Evolutionary conservation across 2,113 vertebrate genomes (phyloP), one percentile per base, ranked within the genome.

Genomic region (Pachycephala philippinensis): DNA sequence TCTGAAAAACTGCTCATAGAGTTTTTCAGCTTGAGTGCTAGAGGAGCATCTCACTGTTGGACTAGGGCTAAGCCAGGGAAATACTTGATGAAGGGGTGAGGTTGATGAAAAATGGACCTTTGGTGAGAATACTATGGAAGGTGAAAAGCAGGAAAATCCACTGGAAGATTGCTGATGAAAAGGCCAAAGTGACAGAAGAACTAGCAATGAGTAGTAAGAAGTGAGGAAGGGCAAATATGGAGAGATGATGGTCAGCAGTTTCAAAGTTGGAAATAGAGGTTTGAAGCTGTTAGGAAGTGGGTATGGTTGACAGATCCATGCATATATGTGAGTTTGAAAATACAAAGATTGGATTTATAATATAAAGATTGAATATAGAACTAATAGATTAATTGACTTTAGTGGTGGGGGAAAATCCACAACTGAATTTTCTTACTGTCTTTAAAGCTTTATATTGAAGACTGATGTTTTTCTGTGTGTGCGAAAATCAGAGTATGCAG

Each of bases 341-440:
- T 60, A 49, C 0, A 11, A 54, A 80, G 19, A 27, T 33, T 69
- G 26, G 14, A 69, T 74, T 82, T 12, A 28, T 78, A 70, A 56
- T 74, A 11, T 0, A 39, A 83, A 30, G 19, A 14, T 37, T 59
- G 24, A 18, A 35, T 81, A 17, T 87, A 50, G 35, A 81, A 47
- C 18, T 59, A 56, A 31, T 30, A 44, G 30, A 54, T 84, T 84
- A 1, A 6, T 68, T 59, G 16, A 37, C 15, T 10, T 18, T 10
- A 19, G 10, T n/a, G n/a, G n/a, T n/a, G 28, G 9, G 13, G 11
- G 1, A 1, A 8, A 3, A 2, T 1, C 5, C 53, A 49, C 39
- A 68, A 10, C 11, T 70, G 31, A 23, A 24, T 81, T 83, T 94
- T 87, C 12, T 74, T 91, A 22, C 11, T 65, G 27, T 82, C 15